phyloP scores from a whole-genome alignment of 1,140 invertebrate species.

The Orchesella cincta region DNA sequence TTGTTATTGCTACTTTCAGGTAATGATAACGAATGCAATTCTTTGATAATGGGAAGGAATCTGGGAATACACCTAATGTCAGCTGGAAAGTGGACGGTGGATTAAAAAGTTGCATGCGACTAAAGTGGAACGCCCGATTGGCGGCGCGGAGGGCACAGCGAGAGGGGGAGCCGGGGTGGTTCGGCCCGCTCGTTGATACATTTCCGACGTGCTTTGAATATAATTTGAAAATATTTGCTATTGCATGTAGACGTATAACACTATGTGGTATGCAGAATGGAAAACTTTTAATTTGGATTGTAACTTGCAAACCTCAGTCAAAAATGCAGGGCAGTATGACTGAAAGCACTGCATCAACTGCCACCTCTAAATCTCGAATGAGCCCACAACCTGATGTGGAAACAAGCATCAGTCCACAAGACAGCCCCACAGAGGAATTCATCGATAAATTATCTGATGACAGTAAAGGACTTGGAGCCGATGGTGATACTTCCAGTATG shows the following conservation, averaged over 20 bases:
- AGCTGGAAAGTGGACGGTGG: too few relatives aligned
- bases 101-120: too few relatives aligned
- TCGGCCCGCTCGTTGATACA: too few relatives aligned
- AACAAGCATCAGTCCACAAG: not conserved
- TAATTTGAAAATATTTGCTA: constrained; percentile 6
- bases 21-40: too few relatives aligned
- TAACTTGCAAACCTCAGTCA: constrained; percentile 21
- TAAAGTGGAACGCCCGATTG: too few relatives aligned
- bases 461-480: not conserved
- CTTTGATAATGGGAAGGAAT: too few relatives aligned
- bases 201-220: too few relatives aligned
- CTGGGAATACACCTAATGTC: too few relatives aligned
- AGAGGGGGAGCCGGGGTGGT: too few relatives aligned
- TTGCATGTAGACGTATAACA: constrained; percentile 33
- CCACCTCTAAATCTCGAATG: not conserved
- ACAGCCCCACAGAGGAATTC: not conserved
- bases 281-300: constrained; percentile 40
- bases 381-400: not conserved
- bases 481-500: not conserved
- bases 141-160: too few relatives aligned
- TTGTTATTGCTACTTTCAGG: too few relatives aligned
- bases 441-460: not conserved
- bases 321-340: not conserved
- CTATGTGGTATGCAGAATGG: constrained; percentile 49
- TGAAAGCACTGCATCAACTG: not conserved